Conservation (phyloP, 2,113 vertebrate genomes). For the Arizona elegans region DNA sequence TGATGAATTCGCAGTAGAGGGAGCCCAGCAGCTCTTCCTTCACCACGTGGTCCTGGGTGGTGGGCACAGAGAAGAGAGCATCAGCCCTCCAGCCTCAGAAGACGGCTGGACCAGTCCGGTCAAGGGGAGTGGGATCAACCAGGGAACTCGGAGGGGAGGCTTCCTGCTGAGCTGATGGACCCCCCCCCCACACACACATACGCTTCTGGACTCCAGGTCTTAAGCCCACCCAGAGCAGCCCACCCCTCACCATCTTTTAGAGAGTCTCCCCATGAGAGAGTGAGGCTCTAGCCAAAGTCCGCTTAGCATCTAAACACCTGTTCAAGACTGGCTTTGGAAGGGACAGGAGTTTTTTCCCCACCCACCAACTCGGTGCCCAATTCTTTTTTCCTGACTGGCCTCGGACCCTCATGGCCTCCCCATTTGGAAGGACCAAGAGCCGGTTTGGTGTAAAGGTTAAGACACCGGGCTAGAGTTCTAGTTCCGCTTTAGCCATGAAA, state of each 20-base stretch:
- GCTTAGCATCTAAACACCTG: not conserved
- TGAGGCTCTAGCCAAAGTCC: not conserved
- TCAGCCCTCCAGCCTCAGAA: not conserved
- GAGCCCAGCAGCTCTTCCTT: conserved; percentile 92
- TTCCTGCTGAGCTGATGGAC: not conserved
- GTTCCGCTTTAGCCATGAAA: no score
- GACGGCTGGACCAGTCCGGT: not conserved
- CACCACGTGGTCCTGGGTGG: conserved; percentile 88
- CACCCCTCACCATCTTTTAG: not conserved
- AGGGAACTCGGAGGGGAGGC: not conserved
- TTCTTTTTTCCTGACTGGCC: not conserved
- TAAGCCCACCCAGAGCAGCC: not conserved
- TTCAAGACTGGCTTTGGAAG: not conserved
- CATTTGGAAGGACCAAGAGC: not conserved
- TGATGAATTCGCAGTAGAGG: conserved; percentile 96
- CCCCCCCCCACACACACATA: not conserved
- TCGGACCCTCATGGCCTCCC: no score
- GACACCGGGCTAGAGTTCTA: no score
- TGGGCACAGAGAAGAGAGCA: conserved; percentile 7
- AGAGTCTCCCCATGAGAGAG: not conserved
- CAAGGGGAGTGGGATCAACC: not conserved
- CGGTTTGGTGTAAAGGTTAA: no score
- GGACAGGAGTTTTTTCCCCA: not conserved
- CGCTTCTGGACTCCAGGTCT: not conserved
- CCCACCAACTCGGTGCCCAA: no score